These are phyloP conservation scores for Globia sparganii DNA, from an alignment of 2,888 invertebrate genomes.

Conservation along the genomic window DNA sequence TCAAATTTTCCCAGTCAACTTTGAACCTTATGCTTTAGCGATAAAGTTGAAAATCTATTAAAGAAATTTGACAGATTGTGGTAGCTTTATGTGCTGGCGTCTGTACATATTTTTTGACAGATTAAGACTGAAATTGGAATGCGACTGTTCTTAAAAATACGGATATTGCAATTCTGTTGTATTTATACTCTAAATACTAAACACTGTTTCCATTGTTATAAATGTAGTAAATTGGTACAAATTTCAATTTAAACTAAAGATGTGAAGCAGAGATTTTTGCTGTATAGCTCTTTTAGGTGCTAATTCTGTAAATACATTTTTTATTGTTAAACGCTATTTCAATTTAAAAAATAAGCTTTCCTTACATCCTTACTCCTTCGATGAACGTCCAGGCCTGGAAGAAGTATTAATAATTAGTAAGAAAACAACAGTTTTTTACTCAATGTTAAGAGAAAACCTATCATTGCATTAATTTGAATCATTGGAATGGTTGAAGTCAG, in stretches of 20 bases:
- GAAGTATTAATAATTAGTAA: not conserved
- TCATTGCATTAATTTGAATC: too few species aligned
- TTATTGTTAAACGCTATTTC: not conserved
- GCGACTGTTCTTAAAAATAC: not conserved
- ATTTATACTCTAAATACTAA: not conserved
- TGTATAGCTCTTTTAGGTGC: not conserved
- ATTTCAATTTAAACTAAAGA: not conserved
- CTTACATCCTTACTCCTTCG: not conserved
- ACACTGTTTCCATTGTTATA: not conserved
- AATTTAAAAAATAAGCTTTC: accelerated
- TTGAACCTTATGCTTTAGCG: too few species aligned
- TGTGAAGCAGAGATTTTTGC: not conserved
- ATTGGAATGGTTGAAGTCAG: too few species aligned
- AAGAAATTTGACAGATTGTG: too few species aligned
- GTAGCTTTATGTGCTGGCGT: too few species aligned
- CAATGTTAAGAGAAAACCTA: too few species aligned
- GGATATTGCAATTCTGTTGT: not conserved
- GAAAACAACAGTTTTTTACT: not conserved
- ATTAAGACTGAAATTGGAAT: not conserved
- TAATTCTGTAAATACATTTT: not conserved
- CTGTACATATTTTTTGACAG: too few species aligned
- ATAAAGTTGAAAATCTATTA: too few species aligned
- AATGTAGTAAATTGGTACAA: not conserved
- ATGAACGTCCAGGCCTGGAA: not conserved
- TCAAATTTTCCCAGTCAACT: too few species aligned